A percentile compares a stretch with the other conserved stretches of the same genome.
Conservation (phyloP, 2,113 vertebrate genomes). For the Otus sunia region DNA sequence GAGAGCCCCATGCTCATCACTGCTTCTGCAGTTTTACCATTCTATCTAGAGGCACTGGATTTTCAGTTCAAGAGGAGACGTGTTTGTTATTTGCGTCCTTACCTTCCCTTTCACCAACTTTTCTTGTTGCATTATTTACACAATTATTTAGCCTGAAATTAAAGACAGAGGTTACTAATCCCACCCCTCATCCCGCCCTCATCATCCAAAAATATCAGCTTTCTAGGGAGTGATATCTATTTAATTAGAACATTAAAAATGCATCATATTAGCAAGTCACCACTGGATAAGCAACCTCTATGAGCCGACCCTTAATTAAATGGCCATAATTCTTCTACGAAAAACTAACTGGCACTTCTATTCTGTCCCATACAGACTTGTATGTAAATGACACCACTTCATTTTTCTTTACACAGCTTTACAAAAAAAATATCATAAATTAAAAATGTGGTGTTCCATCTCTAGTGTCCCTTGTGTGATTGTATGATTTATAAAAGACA, state of each 20-base stretch:
- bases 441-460: constrained; percentile 78
- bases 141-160: constrained; percentile 56
- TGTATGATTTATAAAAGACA: constrained; percentile 80
- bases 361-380: constrained; percentile 80
- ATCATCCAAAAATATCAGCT: constrained; percentile 46
- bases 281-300: constrained; percentile 73
- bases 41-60: constrained; percentile 64
- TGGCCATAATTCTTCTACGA: constrained; percentile 71
- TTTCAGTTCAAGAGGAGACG: constrained; percentile 4
- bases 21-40: constrained; percentile 7
- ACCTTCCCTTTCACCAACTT: neutral
- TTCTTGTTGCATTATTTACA: constrained; percentile 63
- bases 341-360: constrained; percentile 83
- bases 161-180: constrained; percentile 13
- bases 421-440: constrained; percentile 84
- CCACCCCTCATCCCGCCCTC: neutral
- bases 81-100: neutral
- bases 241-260: constrained; percentile 69
- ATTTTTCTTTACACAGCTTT: constrained; percentile 76
- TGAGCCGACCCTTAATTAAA: constrained; percentile 76
- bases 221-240: constrained; percentile 59
- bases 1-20: neutral
- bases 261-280: constrained; percentile 61
- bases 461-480: constrained; percentile 77
- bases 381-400: constrained; percentile 76